Evolutionary conservation across 2,113 vertebrate genomes (phyloP).

Genomic region (Delphinus delphis): DNA sequence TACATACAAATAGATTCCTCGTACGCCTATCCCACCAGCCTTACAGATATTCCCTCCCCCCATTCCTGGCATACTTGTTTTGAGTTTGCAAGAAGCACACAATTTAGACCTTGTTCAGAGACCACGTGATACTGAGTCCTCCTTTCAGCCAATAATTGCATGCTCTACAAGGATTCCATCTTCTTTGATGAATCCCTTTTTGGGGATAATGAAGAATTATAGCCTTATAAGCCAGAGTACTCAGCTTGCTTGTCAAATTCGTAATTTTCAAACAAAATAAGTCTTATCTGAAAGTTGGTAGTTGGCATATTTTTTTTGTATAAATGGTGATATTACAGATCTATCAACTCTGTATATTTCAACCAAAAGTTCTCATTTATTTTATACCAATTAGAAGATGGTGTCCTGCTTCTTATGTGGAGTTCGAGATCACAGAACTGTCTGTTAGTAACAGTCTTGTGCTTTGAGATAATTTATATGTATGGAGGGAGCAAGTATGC

Average conservation of each 20-base stretch:
- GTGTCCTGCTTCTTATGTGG: background rate
- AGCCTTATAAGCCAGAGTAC: background rate
- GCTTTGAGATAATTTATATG: background rate
- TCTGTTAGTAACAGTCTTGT: background rate
- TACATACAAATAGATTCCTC: background rate
- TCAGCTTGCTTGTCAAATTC: background rate
- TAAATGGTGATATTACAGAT: background rate
- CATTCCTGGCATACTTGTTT: background rate
- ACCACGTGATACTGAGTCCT: background rate
- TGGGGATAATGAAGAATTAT: background rate
- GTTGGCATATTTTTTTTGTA: background rate
- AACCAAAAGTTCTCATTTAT: background rate
- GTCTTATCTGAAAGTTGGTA: background rate
- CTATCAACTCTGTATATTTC: background rate
- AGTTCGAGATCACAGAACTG: background rate
- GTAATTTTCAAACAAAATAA: background rate
- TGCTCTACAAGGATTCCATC: background rate
- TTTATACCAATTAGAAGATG: conserved; percentile 16
- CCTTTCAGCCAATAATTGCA: background rate
- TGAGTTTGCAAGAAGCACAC: background rate
- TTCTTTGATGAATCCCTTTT: background rate
- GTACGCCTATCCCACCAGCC: background rate
- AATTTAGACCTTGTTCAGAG: background rate
- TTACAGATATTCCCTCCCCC: background rate
- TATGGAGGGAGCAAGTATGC: background rate